Conservation (phyloP, 2,113 vertebrate species). For the Xiphias gladius region DNA sequence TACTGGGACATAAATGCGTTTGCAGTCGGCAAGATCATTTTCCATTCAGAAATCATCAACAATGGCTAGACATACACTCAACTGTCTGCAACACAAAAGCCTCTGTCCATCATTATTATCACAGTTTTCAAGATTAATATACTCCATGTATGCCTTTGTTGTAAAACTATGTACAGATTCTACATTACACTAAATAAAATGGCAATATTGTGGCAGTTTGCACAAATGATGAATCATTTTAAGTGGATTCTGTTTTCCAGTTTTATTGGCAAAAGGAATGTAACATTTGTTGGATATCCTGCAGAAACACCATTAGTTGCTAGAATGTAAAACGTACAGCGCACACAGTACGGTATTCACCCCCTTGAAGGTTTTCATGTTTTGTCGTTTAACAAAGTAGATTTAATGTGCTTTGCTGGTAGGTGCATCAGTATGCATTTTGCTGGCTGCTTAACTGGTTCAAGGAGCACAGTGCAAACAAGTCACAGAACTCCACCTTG, state of each 20-base stretch:
- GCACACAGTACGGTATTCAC: not conserved
- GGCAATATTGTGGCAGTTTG: not conserved
- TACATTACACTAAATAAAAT: constrained; percentile 16
- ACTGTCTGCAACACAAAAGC: constrained; percentile 43
- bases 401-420: not conserved
- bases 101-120: constrained; percentile 16
- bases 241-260: not conserved
- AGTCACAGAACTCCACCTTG: not conserved
- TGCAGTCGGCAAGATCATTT: constrained; percentile 24
- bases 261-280: not conserved
- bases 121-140: not conserved
- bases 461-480: not conserved
- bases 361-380: not conserved
- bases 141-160: not conserved
- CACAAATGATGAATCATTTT: not conserved
- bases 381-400: not conserved
- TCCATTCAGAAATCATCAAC: constrained; percentile 62
- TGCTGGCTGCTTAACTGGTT: not conserved
- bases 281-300: not conserved
- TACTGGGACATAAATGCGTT: constrained; percentile 56
- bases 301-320: not conserved
- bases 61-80: constrained; percentile 13
- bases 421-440: not conserved
- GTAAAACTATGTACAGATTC: not conserved
- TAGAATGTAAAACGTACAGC: not conserved